Conservation (phyloP, 2,113 vertebrate species). For the Puntigrus tetrazona region DNA sequence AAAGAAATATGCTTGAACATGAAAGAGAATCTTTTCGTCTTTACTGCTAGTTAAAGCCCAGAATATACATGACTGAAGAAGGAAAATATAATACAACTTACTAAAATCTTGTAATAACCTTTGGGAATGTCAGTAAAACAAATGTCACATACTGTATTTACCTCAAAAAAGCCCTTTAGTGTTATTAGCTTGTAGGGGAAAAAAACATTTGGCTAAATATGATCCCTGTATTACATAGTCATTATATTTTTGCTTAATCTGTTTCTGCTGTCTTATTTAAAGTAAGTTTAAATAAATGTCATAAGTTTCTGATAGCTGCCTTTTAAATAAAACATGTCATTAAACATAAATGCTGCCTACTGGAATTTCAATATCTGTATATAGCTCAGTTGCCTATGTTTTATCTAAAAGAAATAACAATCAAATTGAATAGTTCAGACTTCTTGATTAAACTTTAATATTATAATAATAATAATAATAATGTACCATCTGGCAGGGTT, state of each 20-base stretch:
- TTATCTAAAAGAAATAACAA: background rate
- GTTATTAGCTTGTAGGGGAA: background rate
- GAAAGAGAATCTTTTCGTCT: background rate
- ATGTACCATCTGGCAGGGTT: background rate
- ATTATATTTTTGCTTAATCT: background rate
- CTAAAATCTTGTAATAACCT: background rate
- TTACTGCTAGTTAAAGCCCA: background rate
- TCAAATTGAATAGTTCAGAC: background rate
- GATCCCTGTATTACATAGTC: too few species aligned
- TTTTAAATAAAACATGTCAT: background rate
- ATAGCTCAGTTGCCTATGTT: too few species aligned
- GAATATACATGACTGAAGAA: background rate
- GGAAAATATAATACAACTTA: background rate
- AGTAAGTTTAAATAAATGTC: background rate
- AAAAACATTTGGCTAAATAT: background rate
- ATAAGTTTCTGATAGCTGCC: background rate
- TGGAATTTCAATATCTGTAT: too few species aligned
- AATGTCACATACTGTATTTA: background rate
- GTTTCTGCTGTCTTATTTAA: background rate
- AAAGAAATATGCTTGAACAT: background rate
- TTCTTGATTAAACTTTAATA: background rate
- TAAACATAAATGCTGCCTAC: background rate
- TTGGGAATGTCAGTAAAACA: background rate
- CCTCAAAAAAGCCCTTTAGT: background rate
- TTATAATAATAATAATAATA: background rate